Conservation (phyloP, 2,888 invertebrate species). For the Drosophila paranaensis region DNA sequence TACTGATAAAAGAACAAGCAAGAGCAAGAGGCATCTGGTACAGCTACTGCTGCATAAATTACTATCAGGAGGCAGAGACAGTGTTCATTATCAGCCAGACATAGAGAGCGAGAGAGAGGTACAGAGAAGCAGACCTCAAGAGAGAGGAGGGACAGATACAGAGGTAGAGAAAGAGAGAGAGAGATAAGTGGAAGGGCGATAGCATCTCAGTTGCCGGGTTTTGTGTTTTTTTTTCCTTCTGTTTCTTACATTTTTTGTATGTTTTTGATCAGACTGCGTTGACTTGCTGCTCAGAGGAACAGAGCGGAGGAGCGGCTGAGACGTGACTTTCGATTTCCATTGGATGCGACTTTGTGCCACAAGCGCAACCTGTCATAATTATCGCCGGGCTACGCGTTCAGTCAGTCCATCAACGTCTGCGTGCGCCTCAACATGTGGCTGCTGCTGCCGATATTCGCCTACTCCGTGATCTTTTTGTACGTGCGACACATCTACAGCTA, state of each 20-base stretch:
- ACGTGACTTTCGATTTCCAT: conserved; percentile 72
- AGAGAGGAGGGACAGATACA: not conserved
- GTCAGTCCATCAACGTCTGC: conserved; percentile 55
- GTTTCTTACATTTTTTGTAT: conserved; percentile 12
- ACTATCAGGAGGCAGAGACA: conserved; percentile 59
- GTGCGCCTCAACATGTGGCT: conserved; percentile 76
- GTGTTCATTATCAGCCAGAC: conserved; percentile 50
- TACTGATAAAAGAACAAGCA: conserved; percentile 24
- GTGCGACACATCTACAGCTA: conserved; percentile 81
- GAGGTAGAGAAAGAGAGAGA: conserved; percentile 5
- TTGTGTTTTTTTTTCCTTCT: conserved; percentile 15
- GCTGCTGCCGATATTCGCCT: conserved; percentile 77
- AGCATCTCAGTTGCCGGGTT: conserved; percentile 53
- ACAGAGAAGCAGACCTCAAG: not conserved
- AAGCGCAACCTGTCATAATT: conserved; percentile 69
- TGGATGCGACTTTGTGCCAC: conserved; percentile 35
- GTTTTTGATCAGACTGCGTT: conserved; percentile 61
- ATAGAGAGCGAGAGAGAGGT: conserved; percentile 13
- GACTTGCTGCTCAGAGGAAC: conserved; percentile 48
- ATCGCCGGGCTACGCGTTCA: conserved; percentile 49
- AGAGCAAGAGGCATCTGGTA: conserved; percentile 42
- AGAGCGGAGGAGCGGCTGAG: conserved; percentile 24
- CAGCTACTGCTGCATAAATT: conserved; percentile 78
- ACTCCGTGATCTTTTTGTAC: conserved; percentile 64
- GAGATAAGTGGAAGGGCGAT: conserved; percentile 61